Base-by-base conservation (phyloP, 2,888 invertebrate species). In the Mimumesa dahlbomi region DNA sequence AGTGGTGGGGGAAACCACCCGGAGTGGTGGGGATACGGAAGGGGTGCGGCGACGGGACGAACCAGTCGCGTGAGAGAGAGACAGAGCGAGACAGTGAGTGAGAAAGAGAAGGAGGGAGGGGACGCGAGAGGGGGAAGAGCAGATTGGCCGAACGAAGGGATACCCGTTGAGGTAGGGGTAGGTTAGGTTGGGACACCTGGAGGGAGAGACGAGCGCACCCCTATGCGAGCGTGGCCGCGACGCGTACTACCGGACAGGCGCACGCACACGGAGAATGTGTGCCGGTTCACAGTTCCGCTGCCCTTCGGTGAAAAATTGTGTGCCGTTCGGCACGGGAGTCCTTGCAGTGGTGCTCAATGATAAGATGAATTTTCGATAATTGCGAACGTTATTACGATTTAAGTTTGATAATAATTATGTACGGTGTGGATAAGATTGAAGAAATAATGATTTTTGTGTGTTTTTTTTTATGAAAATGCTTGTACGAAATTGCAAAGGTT, bases 151-250 rank as follows among this genome's bases (percentile, higher is more conserved):
- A 67, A 65, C 29, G 62, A 64, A 78, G 75, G 70, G 75, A 73
- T 53, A 54, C 52, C n/a, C 34, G 45, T 16, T 16, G 50, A 43
- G 62, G 79, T 70, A 72, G 79, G 77, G 79, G 69, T 75, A 72
- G 70, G 71, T 65, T 78, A 73, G 78, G 79, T 70, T 74, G 62
- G 73, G 50, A 69, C 56, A 63, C 57, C 73, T 70, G 73, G 67
- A 45, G 73, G 73, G 74, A 73, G 63, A 56, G 36, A 31, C 29
- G 63, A 79, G 77, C 78, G 77, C 78, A 66, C 78, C 79, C 77
- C 66, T 79, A 56, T 49, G 63, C 71, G 73, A 73, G 11, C 59
- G 79, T 29, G 77, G 77, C 75, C 42, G 49, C 16, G 56, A 16
- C 50, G 54, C 34, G 78, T 73, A 79, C 78, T 76, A 79, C 59